These are phyloP conservation scores for Bugula neritina DNA, from an alignment of 2,888 invertebrate species.

Conservation along the genomic window DNA sequence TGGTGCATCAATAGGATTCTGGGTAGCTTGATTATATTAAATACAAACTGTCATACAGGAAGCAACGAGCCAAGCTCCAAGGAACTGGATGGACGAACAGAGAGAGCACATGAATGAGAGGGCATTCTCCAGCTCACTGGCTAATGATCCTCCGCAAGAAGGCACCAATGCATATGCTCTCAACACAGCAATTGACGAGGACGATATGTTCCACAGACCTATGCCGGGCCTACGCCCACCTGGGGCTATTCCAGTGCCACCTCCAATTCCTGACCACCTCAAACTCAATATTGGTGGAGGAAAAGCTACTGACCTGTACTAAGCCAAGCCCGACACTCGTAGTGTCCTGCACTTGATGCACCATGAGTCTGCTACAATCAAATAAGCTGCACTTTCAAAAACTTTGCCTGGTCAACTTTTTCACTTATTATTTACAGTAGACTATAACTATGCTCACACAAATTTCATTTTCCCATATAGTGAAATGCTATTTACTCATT, in stretches of 20 bases:
- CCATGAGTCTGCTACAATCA: too few relatives aligned
- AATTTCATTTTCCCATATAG: too few relatives aligned
- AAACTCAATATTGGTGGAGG: neutral
- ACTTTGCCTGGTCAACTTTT: too few relatives aligned
- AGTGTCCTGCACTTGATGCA: too few relatives aligned
- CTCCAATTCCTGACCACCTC: neutral
- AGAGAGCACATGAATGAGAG: conserved; percentile 43
- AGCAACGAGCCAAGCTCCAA: conserved; percentile 32
- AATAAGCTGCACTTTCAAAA: too few relatives aligned
- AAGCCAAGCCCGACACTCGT: too few relatives aligned
- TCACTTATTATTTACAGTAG: too few relatives aligned
- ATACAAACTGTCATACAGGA: neutral
- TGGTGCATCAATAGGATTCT: too few relatives aligned
- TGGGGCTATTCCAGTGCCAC: neutral
- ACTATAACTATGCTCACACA: too few relatives aligned
- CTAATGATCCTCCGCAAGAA: neutral
- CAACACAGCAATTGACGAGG: neutral
- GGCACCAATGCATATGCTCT: conserved; percentile 9
- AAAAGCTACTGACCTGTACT: neutral
- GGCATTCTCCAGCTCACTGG: conserved; percentile 33
- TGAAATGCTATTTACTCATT: too few relatives aligned
- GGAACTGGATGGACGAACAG: conserved; percentile 39
- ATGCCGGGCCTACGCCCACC: neutral
- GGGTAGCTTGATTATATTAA: too few relatives aligned
- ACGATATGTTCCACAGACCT: neutral